Percentiles rank a stretch among this genome's conserved stretches.
Conservation (phyloP, 1,140 invertebrate species). For the Macrotrachela quadricornifera region DNA sequence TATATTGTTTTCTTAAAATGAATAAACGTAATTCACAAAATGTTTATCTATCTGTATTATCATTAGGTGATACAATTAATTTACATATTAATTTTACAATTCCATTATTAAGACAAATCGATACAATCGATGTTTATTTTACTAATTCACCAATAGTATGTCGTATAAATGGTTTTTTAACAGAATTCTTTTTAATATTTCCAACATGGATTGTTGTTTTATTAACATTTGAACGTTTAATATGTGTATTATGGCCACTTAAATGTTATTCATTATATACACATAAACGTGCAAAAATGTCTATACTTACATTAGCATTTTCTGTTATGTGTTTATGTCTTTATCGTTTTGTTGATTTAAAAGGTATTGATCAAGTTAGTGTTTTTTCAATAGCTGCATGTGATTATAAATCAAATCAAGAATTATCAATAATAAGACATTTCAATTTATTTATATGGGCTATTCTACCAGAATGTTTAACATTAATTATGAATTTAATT, state of each 20-base stretch:
- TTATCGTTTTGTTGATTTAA: no score
- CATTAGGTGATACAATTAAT: slow-evolving; percentile 2
- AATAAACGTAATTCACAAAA: slow-evolving; percentile 8
- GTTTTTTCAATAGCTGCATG: not conserved
- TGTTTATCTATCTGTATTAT: slow-evolving; percentile 1
- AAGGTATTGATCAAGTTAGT: not conserved
- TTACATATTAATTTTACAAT: slow-evolving; percentile 4
- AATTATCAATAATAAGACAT: not conserved
- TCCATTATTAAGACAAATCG: not conserved
- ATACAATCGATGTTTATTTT: no score
- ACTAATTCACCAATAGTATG: not conserved
- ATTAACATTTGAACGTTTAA: not conserved
- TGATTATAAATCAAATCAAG: not conserved
- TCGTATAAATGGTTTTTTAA: not conserved
- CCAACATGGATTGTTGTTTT: slow-evolving; percentile 6
- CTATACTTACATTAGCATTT: not conserved
- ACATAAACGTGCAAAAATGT: not conserved
- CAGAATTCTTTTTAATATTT: not conserved
- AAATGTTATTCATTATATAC: slow-evolving; percentile 1
- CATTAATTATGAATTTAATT: slow-evolving; percentile 1
- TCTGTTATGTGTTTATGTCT: not conserved
- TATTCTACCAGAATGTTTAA: slow-evolving; percentile 4
- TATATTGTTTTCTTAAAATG: slow-evolving; percentile 3
- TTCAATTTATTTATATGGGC: not conserved
- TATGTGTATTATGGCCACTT: slow-evolving; percentile 1